These are phyloP conservation scores for Caerostris extrusa DNA, from an alignment of 1,140 invertebrate species.

Conservation along the genomic window DNA sequence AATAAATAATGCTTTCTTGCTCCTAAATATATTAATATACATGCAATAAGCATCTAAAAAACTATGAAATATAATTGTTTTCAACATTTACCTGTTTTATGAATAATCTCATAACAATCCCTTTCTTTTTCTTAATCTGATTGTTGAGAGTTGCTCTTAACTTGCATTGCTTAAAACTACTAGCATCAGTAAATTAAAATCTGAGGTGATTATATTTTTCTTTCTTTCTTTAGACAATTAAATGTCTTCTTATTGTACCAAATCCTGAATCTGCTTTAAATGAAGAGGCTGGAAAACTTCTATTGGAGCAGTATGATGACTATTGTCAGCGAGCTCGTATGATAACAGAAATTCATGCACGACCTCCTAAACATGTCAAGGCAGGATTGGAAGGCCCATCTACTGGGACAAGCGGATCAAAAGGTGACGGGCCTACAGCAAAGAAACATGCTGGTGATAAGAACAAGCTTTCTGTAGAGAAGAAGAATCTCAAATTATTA, in stretches of 20 bases:
- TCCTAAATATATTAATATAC: too few species aligned
- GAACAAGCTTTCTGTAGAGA: conserved; percentile 87
- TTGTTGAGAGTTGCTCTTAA: too few species aligned
- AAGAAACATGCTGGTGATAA: conserved; percentile 91
- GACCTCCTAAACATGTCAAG: conserved; percentile 82
- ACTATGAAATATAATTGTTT: too few species aligned
- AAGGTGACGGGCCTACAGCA: conserved; percentile 86
- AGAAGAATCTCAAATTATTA: conserved; percentile 87
- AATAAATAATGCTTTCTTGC: too few species aligned
- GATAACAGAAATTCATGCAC: conserved; percentile 97
- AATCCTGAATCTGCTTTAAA: conserved; percentile 97
- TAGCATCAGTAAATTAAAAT: neutral
- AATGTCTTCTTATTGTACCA: conserved; percentile 95
- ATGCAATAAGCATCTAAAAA: too few species aligned
- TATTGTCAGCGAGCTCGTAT: conserved; percentile 94
- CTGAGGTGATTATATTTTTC: neutral
- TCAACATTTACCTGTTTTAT: too few species aligned
- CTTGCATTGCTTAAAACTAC: too few species aligned
- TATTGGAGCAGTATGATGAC: conserved; percentile 95
- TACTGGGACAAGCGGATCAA: conserved; percentile 82
- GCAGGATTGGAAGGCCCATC: conserved; percentile 78
- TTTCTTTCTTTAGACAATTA: conserved; percentile 88
- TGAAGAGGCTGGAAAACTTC: conserved; percentile 95
- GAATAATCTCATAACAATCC: too few species aligned
- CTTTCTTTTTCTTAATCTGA: too few species aligned